Base-by-base conservation (phyloP, 2,888 invertebrate genomes). In the Scaptomyza caliginosa region DNA sequence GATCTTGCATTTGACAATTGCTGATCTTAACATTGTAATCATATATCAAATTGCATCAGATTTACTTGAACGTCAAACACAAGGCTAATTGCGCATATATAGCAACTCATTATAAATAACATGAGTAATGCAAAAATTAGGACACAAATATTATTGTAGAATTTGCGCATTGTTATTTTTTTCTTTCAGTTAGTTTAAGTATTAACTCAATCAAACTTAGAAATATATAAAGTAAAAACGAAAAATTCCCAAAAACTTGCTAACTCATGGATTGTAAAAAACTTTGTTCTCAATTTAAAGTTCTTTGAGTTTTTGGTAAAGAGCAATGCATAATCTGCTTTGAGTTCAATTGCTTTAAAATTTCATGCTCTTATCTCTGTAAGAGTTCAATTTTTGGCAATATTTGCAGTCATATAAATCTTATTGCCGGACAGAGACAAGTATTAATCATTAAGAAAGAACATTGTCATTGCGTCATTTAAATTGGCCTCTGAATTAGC, bases 21-120 rank as follows among this genome's bases (percentile, higher is more conserved):
- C n/a, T 49, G 65, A 60, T 54, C 66, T 71, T 73, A 65, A 76
- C 64, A 64, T 55, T 79, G 80, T 5, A 34, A 54, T 11, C 26
- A n/a, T 34, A 13, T 38, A 46, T 60, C 23, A 32, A 24, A 43
- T 67, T 49, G 42, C 52, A 13, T 16, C 17, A 19, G 43, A 30
- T 32, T 13, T 32, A n/a, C n/a, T n/a, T n/a, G n/a, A n/a, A n/a
- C n/a, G n/a, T n/a, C n/a, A n/a, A n/a, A n/a, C n/a, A n/a, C n/a
- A n/a, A n/a, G n/a, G n/a, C 30, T n/a, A 16, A 28, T 11, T 26
- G 16, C 16, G 11, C 16, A 43, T 16, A 11, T 16, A 13, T 13
- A 5, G 16, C 4, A 17, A 11, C 2, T 43, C 26, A 43, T n/a
- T 43, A 4, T 17, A 11, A 0, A 28, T 17, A 17, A 17, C 17